Percentiles rank a stretch among this genome's conserved stretches.
Evolutionary conservation across 2,888 invertebrate genomes (phyloP).

Genomic region (Cephonodes hylas): DNA sequence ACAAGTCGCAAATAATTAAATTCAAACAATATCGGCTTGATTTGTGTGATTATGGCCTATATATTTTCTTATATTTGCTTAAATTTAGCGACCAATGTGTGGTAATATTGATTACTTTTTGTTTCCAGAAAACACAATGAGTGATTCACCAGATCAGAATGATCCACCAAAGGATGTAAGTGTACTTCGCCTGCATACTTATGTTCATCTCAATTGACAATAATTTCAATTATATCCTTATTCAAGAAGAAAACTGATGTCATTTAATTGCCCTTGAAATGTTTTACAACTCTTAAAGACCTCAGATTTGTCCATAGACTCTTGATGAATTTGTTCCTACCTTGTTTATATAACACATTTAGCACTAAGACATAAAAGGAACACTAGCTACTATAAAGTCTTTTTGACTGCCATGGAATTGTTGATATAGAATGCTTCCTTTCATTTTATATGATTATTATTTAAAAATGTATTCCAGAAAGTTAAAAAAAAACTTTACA

Average conservation of each 20-base stretch:
- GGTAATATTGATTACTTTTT: neutral
- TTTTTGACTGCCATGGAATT: too few relatives aligned
- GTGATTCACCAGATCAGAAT: conserved; percentile 68
- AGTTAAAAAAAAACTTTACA: too few relatives aligned
- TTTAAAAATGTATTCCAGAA: too few relatives aligned
- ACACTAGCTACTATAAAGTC: too few relatives aligned
- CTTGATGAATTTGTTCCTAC: neutral
- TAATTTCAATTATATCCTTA: neutral
- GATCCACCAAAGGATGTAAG: conserved; percentile 74
- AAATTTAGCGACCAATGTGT: too few relatives aligned
- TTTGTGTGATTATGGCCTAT: neutral
- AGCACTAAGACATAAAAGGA: too few relatives aligned
- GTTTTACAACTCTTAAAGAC: neutral
- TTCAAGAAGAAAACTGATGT: neutral
- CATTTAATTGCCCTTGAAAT: neutral
- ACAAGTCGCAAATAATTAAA: neutral
- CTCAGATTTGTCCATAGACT: neutral
- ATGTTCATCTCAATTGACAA: too few relatives aligned
- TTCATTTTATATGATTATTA: too few relatives aligned
- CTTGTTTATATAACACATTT: neutral
- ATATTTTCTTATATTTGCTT: neutral
- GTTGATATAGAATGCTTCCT: too few relatives aligned
- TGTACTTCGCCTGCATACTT: conserved; percentile 15
- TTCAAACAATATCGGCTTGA: neutral
- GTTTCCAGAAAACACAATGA: conserved; percentile 49